Evolutionary conservation across 2,888 invertebrate genomes (phyloP), one percentile per base, ranked within the genome.

Genomic region (Acanthococcus lagerstroemiae): DNA sequence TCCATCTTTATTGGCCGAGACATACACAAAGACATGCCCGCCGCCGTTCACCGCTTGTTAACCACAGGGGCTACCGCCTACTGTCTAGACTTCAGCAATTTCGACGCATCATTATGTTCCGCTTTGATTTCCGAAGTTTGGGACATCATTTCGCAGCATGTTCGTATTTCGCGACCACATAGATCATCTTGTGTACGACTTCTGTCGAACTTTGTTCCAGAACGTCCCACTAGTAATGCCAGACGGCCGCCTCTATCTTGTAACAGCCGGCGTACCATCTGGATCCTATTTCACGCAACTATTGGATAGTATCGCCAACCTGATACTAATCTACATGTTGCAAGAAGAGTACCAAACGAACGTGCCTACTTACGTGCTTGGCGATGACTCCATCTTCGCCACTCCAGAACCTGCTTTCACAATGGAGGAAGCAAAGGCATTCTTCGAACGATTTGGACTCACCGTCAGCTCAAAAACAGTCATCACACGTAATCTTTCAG

Each of bases 1-100:
- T 22, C 55, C 7, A 55, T 55, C 7, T 55, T 21, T 22, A 24
- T 55, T 7, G 55, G 55, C 9, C 6, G n/a, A n/a, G 55, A 55
- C 25, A 22, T 55, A 22, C 55, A 55, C n/a, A 55, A 55, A 55
- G 55, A 55, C 21, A 17, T 55, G n/a, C 55, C 55, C 25, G n/a
- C 17, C 24, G 6, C n/a, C 25, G 21, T 55, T 17, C 17, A n/a
- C 25, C 22, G n/a, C 7, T 9, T 22, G 12, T 6, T 22, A 6
- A 17, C 21, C 22, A 22, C 7, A 9, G 55, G 55, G 17, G 24
- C n/a, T 22, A n/a, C 25, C 7, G 24, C 27, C 6, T 55, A 55
- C n/a, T 55, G 55, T n/a, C 24, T 55, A 5, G 55, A 55, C n/a
- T 55, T 55, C 25, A 9, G 7, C 7, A 30, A 30, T 6, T 30